Conservation (phyloP, 2,797 vertebrate genomes). For the Manis javanica region DNA sequence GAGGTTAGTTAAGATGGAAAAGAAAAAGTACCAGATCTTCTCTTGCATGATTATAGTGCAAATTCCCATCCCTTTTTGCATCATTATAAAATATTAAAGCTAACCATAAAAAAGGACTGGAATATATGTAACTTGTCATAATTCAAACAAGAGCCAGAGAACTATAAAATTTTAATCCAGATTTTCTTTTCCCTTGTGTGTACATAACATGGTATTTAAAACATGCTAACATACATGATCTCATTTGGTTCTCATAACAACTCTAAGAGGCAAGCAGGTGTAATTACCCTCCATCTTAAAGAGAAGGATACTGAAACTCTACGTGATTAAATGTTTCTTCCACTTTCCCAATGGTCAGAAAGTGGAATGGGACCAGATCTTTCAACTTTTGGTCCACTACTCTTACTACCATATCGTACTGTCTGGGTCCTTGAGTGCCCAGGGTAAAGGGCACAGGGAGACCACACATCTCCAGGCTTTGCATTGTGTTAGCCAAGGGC, state of each 20-base stretch:
- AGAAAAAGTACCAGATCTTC: conserved; percentile 63
- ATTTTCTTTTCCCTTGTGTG: conserved; percentile 46
- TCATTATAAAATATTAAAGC: conserved; percentile 67
- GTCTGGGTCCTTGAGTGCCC: background rate
- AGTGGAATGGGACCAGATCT: background rate
- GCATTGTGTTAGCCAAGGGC: background rate
- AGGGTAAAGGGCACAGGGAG: background rate
- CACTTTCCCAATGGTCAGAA: background rate
- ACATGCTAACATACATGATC: background rate
- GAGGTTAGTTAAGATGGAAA: conserved; percentile 68
- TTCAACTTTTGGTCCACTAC: background rate
- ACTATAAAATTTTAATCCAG: conserved; percentile 71
- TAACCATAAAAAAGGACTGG: conserved; percentile 68
- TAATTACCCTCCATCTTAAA: background rate
- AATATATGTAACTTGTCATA: conserved; percentile 74
- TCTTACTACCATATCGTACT: background rate
- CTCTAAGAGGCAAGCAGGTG: background rate
- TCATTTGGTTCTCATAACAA: conserved; percentile 39
- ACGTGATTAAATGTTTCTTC: background rate
- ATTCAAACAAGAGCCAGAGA: conserved; percentile 68
- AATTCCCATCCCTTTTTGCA: conserved; percentile 49
- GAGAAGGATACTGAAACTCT: conserved; percentile 10
- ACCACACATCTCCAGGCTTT: background rate
- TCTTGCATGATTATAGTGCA: background rate
- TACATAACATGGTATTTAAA: background rate